These are phyloP conservation scores for Strongylocentrotus purpuratus DNA, from an alignment of 35 echinoderm and acorn worm genomes.

Conservation along the genomic window DNA sequence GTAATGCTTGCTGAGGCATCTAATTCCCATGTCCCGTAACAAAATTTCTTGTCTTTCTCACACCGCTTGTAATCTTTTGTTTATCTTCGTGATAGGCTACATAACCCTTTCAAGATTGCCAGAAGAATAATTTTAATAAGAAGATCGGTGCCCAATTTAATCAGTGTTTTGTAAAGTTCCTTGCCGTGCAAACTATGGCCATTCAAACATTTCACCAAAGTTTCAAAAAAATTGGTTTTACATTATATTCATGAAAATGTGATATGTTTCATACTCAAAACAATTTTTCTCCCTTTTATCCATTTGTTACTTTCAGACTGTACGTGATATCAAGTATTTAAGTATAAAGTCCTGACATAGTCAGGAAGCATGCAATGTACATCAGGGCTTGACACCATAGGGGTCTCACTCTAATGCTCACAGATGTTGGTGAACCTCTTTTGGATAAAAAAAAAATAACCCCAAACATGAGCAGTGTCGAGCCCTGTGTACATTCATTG, in stretches of 20 bases:
- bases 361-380: not conserved
- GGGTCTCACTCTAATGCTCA: not conserved
- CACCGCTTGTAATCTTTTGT: no score
- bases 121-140: no score
- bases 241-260: not conserved
- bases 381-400: not conserved
- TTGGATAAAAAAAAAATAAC: no score
- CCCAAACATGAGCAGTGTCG: not conserved
- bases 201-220: not conserved
- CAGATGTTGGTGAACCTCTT: no score
- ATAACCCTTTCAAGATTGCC: no score
- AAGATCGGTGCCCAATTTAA: no score
- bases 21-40: no score
- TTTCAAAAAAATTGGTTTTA: not conserved
- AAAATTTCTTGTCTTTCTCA: no score
- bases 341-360: not conserved
- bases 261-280: not conserved
- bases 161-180: not conserved
- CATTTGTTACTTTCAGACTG: conserved; percentile 12
- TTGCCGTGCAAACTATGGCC: not conserved
- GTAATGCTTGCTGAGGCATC: no score
- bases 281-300: not conserved
- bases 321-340: not conserved
- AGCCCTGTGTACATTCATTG: not conserved
- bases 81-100: no score